These are phyloP conservation scores for Fregata magnificens DNA, from an alignment of 2,113 vertebrate species.

Conservation along the genomic window DNA sequence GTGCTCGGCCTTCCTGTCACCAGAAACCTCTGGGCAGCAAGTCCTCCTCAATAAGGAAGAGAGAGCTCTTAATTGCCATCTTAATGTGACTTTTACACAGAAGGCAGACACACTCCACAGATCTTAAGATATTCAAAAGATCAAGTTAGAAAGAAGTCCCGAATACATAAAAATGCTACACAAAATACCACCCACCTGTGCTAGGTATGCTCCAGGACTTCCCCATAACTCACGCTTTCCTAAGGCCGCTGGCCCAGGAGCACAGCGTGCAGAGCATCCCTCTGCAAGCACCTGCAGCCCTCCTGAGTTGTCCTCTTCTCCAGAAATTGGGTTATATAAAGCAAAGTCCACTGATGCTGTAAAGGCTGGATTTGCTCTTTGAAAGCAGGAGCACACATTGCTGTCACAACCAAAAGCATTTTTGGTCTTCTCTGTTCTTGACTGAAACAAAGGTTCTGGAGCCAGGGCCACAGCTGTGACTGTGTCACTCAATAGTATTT, in stretches of 20 bases:
- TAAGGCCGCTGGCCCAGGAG: background rate
- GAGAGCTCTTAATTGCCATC: background rate
- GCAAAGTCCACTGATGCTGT: background rate
- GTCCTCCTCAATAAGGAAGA: background rate
- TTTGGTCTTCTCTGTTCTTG: background rate
- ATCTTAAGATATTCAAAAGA: background rate
- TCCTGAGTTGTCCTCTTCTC: background rate
- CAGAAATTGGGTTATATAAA: background rate
- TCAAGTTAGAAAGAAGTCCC: background rate
- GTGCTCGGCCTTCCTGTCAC: background rate
- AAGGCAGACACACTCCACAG: background rate
- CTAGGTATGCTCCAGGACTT: background rate
- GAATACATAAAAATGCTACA: background rate
- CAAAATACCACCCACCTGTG: background rate
- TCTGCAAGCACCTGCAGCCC: background rate
- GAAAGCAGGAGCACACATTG: background rate
- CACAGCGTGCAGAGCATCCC: background rate
- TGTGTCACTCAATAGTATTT: background rate
- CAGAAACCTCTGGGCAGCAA: background rate
- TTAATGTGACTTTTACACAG: background rate
- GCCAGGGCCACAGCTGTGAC: background rate
- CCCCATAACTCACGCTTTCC: background rate
- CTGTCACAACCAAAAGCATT: background rate
- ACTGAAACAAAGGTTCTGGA: background rate
- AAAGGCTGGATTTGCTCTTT: background rate